Percentiles rank a stretch among this genome's conserved stretches.
These are phyloP conservation scores for Pachliopta kotzebuea DNA, from an alignment of 2,888 invertebrate species.

Conservation along the genomic window DNA sequence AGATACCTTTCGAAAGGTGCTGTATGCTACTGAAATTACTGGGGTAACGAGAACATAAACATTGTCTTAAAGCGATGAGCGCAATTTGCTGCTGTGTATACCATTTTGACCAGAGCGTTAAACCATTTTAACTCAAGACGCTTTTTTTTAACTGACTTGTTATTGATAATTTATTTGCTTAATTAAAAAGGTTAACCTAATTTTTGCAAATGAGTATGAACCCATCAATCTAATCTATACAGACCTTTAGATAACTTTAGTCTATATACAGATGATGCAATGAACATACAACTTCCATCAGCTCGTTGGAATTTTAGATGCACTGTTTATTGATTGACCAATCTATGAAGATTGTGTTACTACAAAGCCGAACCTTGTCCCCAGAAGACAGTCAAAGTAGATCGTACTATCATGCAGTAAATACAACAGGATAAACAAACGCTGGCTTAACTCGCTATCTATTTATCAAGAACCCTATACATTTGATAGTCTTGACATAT, in stretches of 20 bases:
- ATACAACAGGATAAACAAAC: not conserved
- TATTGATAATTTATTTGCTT: too few species aligned
- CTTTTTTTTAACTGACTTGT: too few species aligned
- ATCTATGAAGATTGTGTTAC: not conserved
- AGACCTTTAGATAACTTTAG: not conserved
- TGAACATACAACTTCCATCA: not conserved
- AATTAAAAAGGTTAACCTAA: too few species aligned
- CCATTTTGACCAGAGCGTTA: too few species aligned
- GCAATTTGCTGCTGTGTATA: too few species aligned
- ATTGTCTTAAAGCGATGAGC: too few species aligned
- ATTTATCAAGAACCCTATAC: slow-evolving; percentile 2
- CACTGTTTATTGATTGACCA: not conserved
- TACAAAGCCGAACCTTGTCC: not conserved
- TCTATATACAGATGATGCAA: not conserved
- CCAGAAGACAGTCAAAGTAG: not conserved
- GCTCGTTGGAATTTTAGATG: not conserved
- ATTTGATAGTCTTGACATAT: slow-evolving; percentile 5
- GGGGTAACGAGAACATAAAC: too few species aligned
- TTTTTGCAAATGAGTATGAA: too few species aligned
- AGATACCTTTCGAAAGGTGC: too few species aligned
- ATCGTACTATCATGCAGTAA: not conserved
- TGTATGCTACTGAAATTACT: too few species aligned
- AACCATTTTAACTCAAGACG: too few species aligned
- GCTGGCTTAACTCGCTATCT: not conserved
- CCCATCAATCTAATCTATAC: not conserved